These are phyloP conservation scores for Aphelenchoides bicaudatus DNA, from an alignment of 2,888 invertebrate genomes.

Conservation along the genomic window DNA sequence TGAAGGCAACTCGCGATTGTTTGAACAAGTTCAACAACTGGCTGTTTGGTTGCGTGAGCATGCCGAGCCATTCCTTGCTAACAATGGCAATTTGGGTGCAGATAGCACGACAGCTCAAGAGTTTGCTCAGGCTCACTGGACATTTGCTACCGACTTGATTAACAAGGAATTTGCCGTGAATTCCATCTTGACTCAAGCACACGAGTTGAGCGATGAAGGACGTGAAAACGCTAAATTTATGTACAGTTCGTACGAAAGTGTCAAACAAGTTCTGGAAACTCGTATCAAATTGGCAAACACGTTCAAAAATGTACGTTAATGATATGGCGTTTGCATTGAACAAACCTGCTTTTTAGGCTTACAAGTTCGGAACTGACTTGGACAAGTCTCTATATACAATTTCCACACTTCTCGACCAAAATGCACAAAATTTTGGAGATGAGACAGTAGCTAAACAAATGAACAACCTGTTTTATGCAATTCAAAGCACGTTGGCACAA, in stretches of 20 bases:
- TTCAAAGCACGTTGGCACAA: slow-evolving; percentile 49
- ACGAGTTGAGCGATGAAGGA: slow-evolving; percentile 36
- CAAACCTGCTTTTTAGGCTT: slow-evolving; percentile 41
- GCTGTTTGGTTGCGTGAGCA: slow-evolving; percentile 42
- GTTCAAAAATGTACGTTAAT: slow-evolving; percentile 44
- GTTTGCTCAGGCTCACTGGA: slow-evolving; percentile 43
- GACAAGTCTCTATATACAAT: slow-evolving; percentile 51
- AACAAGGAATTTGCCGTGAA: slow-evolving; percentile 42
- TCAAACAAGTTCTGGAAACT: slow-evolving; percentile 47
- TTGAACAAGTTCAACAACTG: slow-evolving; percentile 14
- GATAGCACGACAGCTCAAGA: slow-evolving; percentile 36
- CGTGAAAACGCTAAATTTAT: slow-evolving; percentile 23
- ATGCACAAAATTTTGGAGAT: slow-evolving; percentile 40
- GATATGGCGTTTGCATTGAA: background rate
- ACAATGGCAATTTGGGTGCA: slow-evolving; percentile 46
- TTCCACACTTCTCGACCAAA: slow-evolving; percentile 42
- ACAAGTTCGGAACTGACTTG: slow-evolving; percentile 50
- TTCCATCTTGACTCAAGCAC: slow-evolving; percentile 34
- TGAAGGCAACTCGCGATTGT: slow-evolving; percentile 19
- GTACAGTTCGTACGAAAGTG: slow-evolving; percentile 35
- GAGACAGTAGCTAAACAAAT: slow-evolving; percentile 49
- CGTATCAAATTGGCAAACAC: slow-evolving; percentile 49
- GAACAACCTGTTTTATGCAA: slow-evolving; percentile 52
- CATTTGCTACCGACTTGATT: slow-evolving; percentile 43
- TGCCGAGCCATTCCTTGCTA: slow-evolving; percentile 46